These are phyloP conservation scores for Asarcornis scutulata DNA, from an alignment of 2,113 vertebrate genomes.

Conservation along the genomic window DNA sequence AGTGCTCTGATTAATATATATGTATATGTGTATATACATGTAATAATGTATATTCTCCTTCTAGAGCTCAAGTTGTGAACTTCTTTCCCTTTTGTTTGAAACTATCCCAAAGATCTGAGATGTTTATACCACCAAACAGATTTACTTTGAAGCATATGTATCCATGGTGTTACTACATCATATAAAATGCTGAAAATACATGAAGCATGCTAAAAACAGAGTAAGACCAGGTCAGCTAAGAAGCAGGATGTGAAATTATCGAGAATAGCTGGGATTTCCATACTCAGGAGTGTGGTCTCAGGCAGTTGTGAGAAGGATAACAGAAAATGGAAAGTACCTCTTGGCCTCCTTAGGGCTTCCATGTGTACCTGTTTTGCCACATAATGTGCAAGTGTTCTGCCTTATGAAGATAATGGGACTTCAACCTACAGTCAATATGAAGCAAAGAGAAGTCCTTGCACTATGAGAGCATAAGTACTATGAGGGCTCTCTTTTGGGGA, in stretches of 20 bases:
- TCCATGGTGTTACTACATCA: not conserved
- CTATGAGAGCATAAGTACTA: rapidly evolving
- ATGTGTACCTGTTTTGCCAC: not conserved
- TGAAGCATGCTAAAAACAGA: not conserved
- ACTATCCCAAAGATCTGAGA: not conserved
- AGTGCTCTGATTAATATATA: not conserved
- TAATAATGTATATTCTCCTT: not conserved
- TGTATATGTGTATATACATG: not conserved
- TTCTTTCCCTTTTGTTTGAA: not conserved
- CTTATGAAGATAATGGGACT: not conserved
- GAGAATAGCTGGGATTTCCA: not conserved
- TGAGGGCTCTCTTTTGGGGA: not conserved
- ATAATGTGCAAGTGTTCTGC: not conserved
- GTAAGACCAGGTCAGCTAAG: not conserved
- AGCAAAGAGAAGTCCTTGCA: not conserved
- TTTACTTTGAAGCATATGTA: not conserved
- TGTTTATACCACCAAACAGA: not conserved
- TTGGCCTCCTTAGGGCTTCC: not conserved
- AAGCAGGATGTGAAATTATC: not conserved
- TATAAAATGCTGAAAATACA: not conserved
- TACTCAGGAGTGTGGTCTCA: not conserved
- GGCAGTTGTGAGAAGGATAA: not conserved
- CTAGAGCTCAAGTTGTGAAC: rapidly evolving
- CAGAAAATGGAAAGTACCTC: not conserved
- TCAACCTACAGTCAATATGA: not conserved